These are phyloP conservation scores for Helicolenus hilgendorfi DNA, from an alignment of 2,797 vertebrate species.

Conservation along the genomic window DNA sequence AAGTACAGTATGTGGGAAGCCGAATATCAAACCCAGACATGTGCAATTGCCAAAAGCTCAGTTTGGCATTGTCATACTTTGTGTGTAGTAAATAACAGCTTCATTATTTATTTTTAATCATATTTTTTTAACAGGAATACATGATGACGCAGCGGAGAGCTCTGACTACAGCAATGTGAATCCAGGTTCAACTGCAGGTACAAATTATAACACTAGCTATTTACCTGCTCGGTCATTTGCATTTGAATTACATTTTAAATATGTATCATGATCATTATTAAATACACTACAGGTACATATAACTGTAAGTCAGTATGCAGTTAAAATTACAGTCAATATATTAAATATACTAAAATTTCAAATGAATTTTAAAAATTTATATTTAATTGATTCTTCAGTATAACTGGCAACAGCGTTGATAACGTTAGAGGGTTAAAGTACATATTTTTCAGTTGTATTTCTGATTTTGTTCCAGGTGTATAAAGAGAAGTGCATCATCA, in stretches of 20 bases:
- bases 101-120: background rate
- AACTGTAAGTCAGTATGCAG: background rate
- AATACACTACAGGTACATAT: background rate
- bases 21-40: background rate
- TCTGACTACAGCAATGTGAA: background rate
- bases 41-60: background rate
- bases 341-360: too few relatives aligned
- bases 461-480: background rate
- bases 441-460: background rate
- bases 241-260: background rate
- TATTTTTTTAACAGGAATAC: background rate
- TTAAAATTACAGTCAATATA: background rate
- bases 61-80: too few relatives aligned
- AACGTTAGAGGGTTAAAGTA: background rate
- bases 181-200: background rate
- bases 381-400: background rate
- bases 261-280: background rate
- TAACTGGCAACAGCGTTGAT: fast-evolving
- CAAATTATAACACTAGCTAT: background rate
- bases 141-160: fast-evolving
- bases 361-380: background rate
- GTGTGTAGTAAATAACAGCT: background rate
- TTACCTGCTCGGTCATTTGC: background rate
- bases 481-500: background rate
- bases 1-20: background rate